Evolutionary conservation across 2,888 invertebrate genomes (phyloP).

Genomic region (Napeogenes inachia): DNA sequence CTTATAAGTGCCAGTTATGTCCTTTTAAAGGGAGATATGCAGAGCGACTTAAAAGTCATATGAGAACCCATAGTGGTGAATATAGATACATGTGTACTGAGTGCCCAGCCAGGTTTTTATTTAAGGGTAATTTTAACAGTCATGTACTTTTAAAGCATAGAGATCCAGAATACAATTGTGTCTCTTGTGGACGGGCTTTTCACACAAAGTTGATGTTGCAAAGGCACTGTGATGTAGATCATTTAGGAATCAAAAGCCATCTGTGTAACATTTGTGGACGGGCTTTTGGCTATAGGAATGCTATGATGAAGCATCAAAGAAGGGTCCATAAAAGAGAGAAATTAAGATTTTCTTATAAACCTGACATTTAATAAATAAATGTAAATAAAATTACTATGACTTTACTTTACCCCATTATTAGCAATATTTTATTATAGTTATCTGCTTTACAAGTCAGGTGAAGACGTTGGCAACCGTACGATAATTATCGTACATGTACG

Average conservation of each 20-base stretch:
- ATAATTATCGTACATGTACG: too few relatives aligned
- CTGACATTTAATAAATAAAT: background rate
- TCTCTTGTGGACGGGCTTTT: constrained; percentile 45
- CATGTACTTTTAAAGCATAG: constrained; percentile 44
- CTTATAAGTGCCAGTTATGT: constrained; percentile 42
- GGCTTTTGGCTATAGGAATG: constrained; percentile 51
- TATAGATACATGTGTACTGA: constrained; percentile 48
- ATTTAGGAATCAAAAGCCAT: constrained; percentile 50
- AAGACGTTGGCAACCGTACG: too few relatives aligned
- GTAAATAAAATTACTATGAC: too few relatives aligned
- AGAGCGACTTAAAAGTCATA: constrained; percentile 42
- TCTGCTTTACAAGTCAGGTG: too few relatives aligned
- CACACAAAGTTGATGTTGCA: constrained; percentile 43
- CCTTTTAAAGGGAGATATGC: constrained; percentile 43
- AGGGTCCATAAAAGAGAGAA: constrained; percentile 51
- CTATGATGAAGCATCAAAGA: constrained; percentile 50
- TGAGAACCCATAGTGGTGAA: constrained; percentile 44
- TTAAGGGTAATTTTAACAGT: constrained; percentile 48
- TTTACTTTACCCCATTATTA: too few relatives aligned
- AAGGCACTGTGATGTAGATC: constrained; percentile 47
- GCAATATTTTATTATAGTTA: too few relatives aligned
- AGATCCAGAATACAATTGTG: constrained; percentile 46
- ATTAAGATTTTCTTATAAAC: constrained; percentile 28
- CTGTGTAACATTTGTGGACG: constrained; percentile 49
- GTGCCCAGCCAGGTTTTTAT: constrained; percentile 46